Evolutionary conservation across 2,113 vertebrate species (phyloP).

Genomic region (Caloenas nicobarica): DNA sequence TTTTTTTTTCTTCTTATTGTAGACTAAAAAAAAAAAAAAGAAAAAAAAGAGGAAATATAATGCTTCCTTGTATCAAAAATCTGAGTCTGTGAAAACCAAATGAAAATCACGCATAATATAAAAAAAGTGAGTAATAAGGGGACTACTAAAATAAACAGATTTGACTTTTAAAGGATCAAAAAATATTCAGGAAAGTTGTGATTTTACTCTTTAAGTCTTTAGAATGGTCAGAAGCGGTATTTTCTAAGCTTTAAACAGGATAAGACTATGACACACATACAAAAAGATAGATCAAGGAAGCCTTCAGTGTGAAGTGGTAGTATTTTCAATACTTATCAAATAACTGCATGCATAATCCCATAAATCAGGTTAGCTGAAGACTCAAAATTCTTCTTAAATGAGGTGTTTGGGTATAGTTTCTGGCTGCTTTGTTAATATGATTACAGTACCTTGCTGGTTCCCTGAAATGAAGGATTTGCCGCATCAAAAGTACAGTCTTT

Average conservation of each 20-base stretch:
- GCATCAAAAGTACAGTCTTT: constrained; percentile 55
- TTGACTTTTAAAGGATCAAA: constrained; percentile 36
- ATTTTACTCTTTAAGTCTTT: constrained; percentile 37
- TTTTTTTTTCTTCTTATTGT: constrained; percentile 60
- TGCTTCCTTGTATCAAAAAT: constrained; percentile 67
- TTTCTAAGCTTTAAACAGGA: constrained; percentile 65
- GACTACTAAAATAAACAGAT: constrained; percentile 56
- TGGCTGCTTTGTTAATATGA: constrained; percentile 72
- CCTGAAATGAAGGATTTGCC: constrained; percentile 69
- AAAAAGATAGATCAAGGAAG: constrained; percentile 61
- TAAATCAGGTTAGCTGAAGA: constrained; percentile 70
- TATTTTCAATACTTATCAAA: constrained; percentile 70
- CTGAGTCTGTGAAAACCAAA: constrained; percentile 62
- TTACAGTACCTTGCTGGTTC: constrained; percentile 70
- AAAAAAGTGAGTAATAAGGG: constrained; percentile 30
- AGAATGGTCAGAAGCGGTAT: constrained; percentile 21
- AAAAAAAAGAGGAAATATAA: constrained; percentile 25
- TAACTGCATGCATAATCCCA: constrained; percentile 72
- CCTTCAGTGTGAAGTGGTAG: constrained; percentile 43
- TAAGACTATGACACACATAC: constrained; percentile 57
- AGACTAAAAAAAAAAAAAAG: constrained; percentile 32
- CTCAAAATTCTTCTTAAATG: constrained; percentile 67
- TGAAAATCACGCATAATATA: constrained; percentile 56
- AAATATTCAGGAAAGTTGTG: constrained; percentile 40
- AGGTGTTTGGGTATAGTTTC: constrained; percentile 71